These are phyloP conservation scores for Palythoa grandis DNA, from an alignment of 92 coral and sea anemone species.

Conservation along the genomic window DNA sequence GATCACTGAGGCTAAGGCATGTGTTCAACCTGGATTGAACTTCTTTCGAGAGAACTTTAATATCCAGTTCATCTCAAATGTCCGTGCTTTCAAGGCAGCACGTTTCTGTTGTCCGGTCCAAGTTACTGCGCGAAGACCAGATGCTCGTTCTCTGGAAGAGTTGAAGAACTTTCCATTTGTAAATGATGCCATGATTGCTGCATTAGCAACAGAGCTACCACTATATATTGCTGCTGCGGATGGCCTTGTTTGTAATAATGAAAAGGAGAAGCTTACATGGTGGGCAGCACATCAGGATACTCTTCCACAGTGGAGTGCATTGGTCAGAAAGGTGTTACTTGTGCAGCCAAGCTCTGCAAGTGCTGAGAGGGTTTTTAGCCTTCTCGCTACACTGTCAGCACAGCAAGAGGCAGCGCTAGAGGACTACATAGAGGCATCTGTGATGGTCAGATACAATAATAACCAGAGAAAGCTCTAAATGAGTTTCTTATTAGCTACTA, in stretches of 20 bases:
- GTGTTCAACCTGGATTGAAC: constrained; percentile 70
- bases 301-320: constrained; percentile 65
- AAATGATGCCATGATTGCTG: constrained; percentile 65
- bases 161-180: constrained; percentile 70
- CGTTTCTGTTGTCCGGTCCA: constrained; percentile 76
- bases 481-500: constrained; percentile 37
- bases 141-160: constrained; percentile 72
- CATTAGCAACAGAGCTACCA: constrained; percentile 78
- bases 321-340: constrained; percentile 58
- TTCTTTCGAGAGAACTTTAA: constrained; percentile 68
- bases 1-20: constrained; percentile 65
- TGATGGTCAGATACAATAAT: constrained; percentile 56
- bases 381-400: constrained; percentile 50
- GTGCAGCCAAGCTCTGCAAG: constrained; percentile 39
- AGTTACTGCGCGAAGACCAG: constrained; percentile 63
- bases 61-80: constrained; percentile 68
- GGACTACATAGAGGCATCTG: constrained; percentile 60
- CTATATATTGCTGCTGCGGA: constrained; percentile 71
- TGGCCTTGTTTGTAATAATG: constrained; percentile 65
- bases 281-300: constrained; percentile 68
- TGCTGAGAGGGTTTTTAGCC: constrained; percentile 61
- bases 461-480: constrained; percentile 57
- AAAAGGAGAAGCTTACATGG: constrained; percentile 61
- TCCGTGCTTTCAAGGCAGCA: constrained; percentile 75
- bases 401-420: constrained; percentile 55